Conservation (phyloP, 2,888 invertebrate species). For the Odontocerum albicorne region DNA sequence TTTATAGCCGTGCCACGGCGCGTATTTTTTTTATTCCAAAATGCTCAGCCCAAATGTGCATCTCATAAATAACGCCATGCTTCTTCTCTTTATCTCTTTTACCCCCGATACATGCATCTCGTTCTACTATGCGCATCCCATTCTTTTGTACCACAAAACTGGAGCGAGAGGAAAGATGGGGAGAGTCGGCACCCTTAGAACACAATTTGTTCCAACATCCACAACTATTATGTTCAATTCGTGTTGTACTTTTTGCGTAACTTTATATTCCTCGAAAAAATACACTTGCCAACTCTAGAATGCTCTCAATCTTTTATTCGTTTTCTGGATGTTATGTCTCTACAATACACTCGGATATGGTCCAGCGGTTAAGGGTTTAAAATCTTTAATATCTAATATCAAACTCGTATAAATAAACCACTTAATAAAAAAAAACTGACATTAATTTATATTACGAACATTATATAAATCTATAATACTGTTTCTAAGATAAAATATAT, state of each 20-base stretch:
- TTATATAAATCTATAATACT: too few species aligned
- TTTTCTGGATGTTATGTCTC: too few species aligned
- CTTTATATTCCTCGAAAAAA: constrained; percentile 20
- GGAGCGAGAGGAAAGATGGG: constrained; percentile 3
- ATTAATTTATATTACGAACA: too few species aligned
- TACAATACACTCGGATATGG: too few species aligned
- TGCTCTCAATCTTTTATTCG: not conserved
- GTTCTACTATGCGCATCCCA: constrained; percentile 44
- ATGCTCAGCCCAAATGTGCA: constrained; percentile 58
- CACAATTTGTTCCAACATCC: constrained; percentile 24
- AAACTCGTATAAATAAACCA: too few species aligned
- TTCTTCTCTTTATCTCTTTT: constrained; percentile 51
- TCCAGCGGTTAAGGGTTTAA: too few species aligned
- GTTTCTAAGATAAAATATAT: too few species aligned
- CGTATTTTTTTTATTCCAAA: constrained; percentile 53
- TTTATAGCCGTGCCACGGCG: constrained; percentile 47
- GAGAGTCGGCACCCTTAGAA: constrained; percentile 5
- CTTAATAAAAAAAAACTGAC: too few species aligned
- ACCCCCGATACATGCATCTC: constrained; percentile 37
- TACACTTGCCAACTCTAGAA: constrained; percentile 23
- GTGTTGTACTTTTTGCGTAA: constrained; percentile 16
- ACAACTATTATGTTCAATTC: constrained; percentile 30
- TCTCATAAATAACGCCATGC: constrained; percentile 54
- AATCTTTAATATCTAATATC: too few species aligned
- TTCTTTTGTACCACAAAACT: constrained; percentile 40